Evolutionary conservation across 2,797 vertebrate species (phyloP), one percentile per base, ranked within the genome.

Genomic region (Tapera naevia): DNA sequence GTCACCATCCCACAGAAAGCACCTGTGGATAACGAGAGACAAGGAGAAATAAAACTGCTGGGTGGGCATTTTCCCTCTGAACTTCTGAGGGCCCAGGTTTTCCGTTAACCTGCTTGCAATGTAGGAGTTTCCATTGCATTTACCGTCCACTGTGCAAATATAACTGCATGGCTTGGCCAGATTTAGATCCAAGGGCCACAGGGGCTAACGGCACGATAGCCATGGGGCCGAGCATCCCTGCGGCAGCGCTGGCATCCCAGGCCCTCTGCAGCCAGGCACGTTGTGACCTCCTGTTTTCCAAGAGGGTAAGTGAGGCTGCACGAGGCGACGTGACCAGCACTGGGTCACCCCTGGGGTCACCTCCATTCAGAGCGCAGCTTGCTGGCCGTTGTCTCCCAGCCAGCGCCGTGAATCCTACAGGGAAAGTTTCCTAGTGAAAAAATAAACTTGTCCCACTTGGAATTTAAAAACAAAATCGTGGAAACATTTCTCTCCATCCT

Each of bases 381-480:
- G 0, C 60, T 11, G 15, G 7, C 71, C 72, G 56, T 58, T 73
- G 62, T 82, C 80, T 89, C 86, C 67, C 18, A 0, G 30, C 66
- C 76, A 95, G 80, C 4, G 0, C 19, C 8, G 5, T 5, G 0
- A 96, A 93, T 91, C 86, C 96, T 94, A 84, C 7, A 0, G 93
- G 96, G 93, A 95, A 95, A 87, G 64, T 80, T 96, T 96, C 95
- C 74, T 95, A 82, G 91, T n/a, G 80, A 95, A 94, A 96, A 96
- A 96, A 96, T 93, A 96, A 96, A 96, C 93, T 93, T 88, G 90
- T 89, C 88, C 81, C 87, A 82, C 88, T 95, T 11, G 30, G 95
- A 96, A 96, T 94, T 95, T 78, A 89, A 95, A 96, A 97, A 96
- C 94, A 95, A 95, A 95, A 50, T 90, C 88, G 85, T 95, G 94